phyloP scores from a whole-genome alignment of 2,797 vertebrate species.

The Pantherophis alleghaniensis region DNA sequence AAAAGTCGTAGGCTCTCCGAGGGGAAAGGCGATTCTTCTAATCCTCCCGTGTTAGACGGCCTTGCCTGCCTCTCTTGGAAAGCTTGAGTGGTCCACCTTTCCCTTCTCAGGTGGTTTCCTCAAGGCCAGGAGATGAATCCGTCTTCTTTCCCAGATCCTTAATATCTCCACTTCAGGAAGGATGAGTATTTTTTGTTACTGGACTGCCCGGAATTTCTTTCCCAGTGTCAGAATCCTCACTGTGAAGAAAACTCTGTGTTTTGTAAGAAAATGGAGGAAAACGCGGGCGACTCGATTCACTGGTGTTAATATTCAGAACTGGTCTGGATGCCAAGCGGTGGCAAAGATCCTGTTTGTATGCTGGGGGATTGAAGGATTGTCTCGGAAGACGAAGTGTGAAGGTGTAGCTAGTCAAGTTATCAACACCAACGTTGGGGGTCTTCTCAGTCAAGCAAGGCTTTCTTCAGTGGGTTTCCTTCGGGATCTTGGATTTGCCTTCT shows the following conservation, averaged over 20 bases:
- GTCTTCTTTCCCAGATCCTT: no score
- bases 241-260: conserved; percentile 41
- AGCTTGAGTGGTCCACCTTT: neutral
- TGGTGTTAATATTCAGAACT: conserved; percentile 27
- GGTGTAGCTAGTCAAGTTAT: conserved; percentile 29
- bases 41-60: neutral
- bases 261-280: conserved; percentile 38
- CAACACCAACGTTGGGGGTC: neutral
- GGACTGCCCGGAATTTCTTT: conserved; percentile 58
- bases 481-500: conserved; percentile 68
- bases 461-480: conserved; percentile 24
- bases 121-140: neutral
- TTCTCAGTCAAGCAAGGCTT: neutral
- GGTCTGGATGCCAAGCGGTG: conserved; percentile 61
- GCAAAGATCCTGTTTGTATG: conserved; percentile 75
- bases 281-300: neutral
- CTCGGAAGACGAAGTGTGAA: conserved; percentile 54
- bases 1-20: neutral
- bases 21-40: neutral
- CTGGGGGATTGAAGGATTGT: conserved; percentile 60
- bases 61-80: neutral
- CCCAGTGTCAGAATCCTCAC: conserved; percentile 58
- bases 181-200: conserved; percentile 49
- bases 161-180: neutral
- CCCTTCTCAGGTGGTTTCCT: neutral